These are phyloP conservation scores for Phengaris arion DNA, from an alignment of 2,888 invertebrate genomes.

Conservation along the genomic window DNA sequence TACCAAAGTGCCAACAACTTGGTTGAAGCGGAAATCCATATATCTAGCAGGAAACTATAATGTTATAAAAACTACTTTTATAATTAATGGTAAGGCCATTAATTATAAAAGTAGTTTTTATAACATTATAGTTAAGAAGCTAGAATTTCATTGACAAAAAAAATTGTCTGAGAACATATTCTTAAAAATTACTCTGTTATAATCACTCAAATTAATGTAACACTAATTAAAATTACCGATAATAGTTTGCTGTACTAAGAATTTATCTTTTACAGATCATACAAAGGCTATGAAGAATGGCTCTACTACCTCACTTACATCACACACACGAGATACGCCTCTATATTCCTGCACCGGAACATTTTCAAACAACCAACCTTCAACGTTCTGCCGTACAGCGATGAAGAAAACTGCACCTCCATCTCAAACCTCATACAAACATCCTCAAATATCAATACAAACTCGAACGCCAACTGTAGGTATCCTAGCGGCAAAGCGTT, in stretches of 20 bases:
- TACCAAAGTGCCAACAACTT: no score
- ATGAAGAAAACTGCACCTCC: slow-evolving; percentile 76
- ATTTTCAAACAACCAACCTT: slow-evolving; percentile 81
- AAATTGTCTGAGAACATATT: no score
- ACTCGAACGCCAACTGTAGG: slow-evolving; percentile 81
- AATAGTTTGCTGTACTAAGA: not conserved
- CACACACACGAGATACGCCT: slow-evolving; percentile 89
- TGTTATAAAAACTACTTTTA: no score
- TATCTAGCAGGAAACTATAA: no score
- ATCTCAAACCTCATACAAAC: slow-evolving; percentile 78
- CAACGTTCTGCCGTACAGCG: slow-evolving; percentile 76
- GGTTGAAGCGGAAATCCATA: no score
- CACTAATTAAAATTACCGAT: no score
- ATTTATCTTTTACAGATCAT: slow-evolving; percentile 78
- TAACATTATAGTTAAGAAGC: no score
- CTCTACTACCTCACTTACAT: slow-evolving; percentile 88
- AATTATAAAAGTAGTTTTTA: no score
- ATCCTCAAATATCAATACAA: slow-evolving; percentile 65
- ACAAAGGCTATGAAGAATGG: slow-evolving; percentile 89
- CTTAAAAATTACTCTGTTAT: no score
- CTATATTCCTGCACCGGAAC: slow-evolving; percentile 85
- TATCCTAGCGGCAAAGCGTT: slow-evolving; percentile 86
- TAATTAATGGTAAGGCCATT: no score
- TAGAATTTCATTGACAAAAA: no score
- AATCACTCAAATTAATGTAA: no score